Evolutionary conservation across 2,797 vertebrate genomes (phyloP).

Genomic region (Enteromius radiatus): DNA sequence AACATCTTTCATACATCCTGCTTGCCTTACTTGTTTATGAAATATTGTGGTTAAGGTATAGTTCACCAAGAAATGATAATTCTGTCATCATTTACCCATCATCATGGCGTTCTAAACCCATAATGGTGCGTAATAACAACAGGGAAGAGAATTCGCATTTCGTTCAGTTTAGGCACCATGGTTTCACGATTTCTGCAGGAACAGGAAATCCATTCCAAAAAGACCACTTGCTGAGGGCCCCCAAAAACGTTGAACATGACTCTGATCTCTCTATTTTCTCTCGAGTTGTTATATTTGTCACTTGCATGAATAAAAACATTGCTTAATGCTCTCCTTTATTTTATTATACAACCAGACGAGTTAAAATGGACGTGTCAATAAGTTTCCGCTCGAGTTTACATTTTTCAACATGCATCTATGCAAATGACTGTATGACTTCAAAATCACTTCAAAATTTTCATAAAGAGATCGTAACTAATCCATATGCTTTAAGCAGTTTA

Average conservation of each 20-base stretch:
- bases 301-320: neutral
- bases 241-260: neutral
- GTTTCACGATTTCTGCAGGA: neutral
- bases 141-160: neutral
- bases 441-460: too few relatives aligned
- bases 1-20: neutral
- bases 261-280: neutral
- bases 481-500: neutral
- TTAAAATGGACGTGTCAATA: neutral
- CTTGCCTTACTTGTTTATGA: slow-evolving; percentile 2
- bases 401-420: neutral
- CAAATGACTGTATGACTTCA: too few relatives aligned
- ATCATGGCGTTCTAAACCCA: neutral
- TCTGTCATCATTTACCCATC: neutral
- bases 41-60: neutral
- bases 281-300: neutral
- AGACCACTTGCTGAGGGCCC: neutral
- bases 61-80: neutral
- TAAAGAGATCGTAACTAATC: too few relatives aligned
- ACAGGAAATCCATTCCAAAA: fast-evolving
- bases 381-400: neutral
- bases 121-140: neutral
- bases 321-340: neutral
- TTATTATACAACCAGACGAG: neutral
- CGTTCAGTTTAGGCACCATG: neutral